phyloP scores from a whole-genome alignment of 2,113 vertebrate genomes.

The Trochalopteron elliotii region DNA sequence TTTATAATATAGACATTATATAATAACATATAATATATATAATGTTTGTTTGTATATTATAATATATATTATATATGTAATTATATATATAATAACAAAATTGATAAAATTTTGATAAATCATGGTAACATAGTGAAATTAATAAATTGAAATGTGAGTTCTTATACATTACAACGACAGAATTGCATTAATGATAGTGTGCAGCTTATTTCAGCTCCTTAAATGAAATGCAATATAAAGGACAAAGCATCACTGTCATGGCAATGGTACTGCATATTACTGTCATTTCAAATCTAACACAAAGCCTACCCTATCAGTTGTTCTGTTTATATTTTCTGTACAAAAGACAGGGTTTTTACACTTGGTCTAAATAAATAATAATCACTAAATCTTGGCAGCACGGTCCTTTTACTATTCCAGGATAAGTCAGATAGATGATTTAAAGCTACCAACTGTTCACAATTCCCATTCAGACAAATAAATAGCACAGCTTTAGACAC shows the following conservation, averaged over 20 bases:
- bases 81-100: too few relatives aligned
- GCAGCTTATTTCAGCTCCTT: neutral
- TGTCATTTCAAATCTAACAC: neutral
- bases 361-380: neutral
- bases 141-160: constrained; percentile 43
- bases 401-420: neutral
- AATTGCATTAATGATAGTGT: neutral
- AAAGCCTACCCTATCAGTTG: neutral
- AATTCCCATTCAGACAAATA: neutral
- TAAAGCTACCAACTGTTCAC: neutral
- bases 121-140: constrained; percentile 30
- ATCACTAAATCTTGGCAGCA: neutral
- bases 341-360: neutral
- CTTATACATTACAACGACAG: neutral
- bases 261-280: neutral
- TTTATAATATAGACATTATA: too few relatives aligned
- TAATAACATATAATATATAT: too few relatives aligned
- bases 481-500: neutral
- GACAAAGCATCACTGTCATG: neutral
- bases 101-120: neutral
- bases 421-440: neutral
- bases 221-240: neutral
- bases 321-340: neutral
- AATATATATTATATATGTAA: too few relatives aligned
- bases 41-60: too few relatives aligned